Evolutionary conservation across 2,113 vertebrate species (phyloP), one percentile per base, ranked within the genome.

Genomic region (human): DNA sequence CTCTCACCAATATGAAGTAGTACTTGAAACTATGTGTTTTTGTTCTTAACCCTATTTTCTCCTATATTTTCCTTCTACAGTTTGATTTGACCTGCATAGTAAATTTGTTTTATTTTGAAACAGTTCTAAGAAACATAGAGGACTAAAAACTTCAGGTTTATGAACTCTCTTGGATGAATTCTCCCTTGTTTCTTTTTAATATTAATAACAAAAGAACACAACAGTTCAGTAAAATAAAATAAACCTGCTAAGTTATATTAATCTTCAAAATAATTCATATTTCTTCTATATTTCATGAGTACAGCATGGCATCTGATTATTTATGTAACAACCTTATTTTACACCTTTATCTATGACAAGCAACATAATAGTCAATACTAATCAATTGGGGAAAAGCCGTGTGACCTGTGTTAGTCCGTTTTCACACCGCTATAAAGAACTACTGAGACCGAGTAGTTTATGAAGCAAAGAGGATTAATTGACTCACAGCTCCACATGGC

Each of bases 101-200:
- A 75, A 22, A 87, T 73, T 88, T 85, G 68, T 38, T 97, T 66
- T 83, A 83, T 68, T 66, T 59, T 88, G 88, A 95, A 96, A 93
- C 30, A 91, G 7, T 82, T 64, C 5, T 64, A 59, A 84, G 96
- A 97, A 90, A 86, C 94, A 94, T 12, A 95, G 52, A 89, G 45
- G 20, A 68, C 43, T 91, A 23, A 80, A 97, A 94, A 8, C 6
- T 84, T 43, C 23, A 52, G 4, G 57, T 78, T 86, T 89, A 79
- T 75, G 59, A 79, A 93, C 30, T 94, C 14, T 75, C 8, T 78
- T 79, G 12, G 2, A 64, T 93, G 70, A 73, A 79, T 66, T 95
- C 27, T 82, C 5, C 22, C 40, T 88, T 81, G 2, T 6, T 72
- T 85, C 75, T 95, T 95, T 87, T 85, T 70, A 93, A 97, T 96